A percentile compares a stretch with the other conserved stretches of the same genome.
These are phyloP conservation scores for Hypothenemus hampei DNA, from an alignment of 1,140 invertebrate species.

Conservation along the genomic window DNA sequence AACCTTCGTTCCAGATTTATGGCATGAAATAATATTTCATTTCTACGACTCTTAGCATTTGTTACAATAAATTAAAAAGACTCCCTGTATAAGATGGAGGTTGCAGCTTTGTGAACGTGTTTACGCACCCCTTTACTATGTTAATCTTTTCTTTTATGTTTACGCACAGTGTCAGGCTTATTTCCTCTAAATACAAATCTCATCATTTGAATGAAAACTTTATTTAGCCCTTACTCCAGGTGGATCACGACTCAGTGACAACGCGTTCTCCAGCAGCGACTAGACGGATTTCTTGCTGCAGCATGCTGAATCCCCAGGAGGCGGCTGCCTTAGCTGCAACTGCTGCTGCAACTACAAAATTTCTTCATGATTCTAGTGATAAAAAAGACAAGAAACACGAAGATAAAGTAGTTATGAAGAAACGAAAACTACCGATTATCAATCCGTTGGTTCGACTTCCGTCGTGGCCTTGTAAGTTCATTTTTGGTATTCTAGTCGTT, in stretches of 20 bases:
- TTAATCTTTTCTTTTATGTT: constrained; percentile 2
- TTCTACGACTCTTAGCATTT: too few species aligned
- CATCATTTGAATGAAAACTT: not conserved
- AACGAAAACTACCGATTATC: constrained; percentile 77
- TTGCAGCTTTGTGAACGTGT: constrained; percentile 23
- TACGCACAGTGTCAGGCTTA: constrained; percentile 7
- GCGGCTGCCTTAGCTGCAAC: constrained; percentile 54
- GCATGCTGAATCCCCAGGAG: constrained; percentile 63
- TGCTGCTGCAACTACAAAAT: constrained; percentile 49
- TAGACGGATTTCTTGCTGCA: constrained; percentile 70
- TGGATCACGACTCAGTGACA: constrained; percentile 51
- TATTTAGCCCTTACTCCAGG: constrained; percentile 39
- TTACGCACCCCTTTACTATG: constrained; percentile 3
- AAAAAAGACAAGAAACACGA: constrained; percentile 33
- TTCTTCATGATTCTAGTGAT: constrained; percentile 37
- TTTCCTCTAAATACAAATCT: too few species aligned
- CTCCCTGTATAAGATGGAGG: too few species aligned
- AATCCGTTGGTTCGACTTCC: constrained; percentile 82
- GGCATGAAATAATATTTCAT: too few species aligned
- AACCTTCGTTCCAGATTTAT: too few species aligned
- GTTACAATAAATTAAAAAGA: too few species aligned
- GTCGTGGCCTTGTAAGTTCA: constrained; percentile 76
- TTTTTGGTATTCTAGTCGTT: not conserved
- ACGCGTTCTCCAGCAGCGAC: constrained; percentile 69
- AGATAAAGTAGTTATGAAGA: constrained; percentile 44